phyloP scores from a whole-genome alignment of 2,113 vertebrate species.

The Ploceus nigricollis region DNA sequence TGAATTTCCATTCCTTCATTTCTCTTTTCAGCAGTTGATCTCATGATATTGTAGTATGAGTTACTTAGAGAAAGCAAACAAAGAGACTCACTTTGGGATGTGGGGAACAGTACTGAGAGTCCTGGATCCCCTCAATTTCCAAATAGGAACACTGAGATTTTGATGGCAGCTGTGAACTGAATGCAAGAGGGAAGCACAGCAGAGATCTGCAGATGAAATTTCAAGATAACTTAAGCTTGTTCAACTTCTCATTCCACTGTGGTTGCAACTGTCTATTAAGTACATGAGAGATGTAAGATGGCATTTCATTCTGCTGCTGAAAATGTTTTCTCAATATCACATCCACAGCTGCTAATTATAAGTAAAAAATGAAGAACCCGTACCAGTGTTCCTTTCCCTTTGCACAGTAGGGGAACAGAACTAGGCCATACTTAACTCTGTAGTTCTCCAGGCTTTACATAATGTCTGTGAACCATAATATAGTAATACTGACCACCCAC shows the following conservation, averaged over 20 bases:
- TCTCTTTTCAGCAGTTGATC: background rate
- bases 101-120: background rate
- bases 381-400: background rate
- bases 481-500: background rate
- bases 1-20: background rate
- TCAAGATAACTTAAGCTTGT: background rate
- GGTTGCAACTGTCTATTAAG: background rate
- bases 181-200: background rate
- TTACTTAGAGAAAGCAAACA: background rate
- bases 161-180: background rate
- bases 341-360: background rate
- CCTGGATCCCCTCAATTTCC: background rate
- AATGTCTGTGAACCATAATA: background rate
- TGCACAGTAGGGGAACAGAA: background rate
- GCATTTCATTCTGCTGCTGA: background rate
- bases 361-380: background rate
- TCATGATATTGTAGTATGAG: background rate
- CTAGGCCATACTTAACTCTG: background rate
- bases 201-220: background rate
- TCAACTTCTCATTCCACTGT: background rate
- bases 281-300: background rate
- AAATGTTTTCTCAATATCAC: background rate
- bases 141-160: background rate
- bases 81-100: background rate
- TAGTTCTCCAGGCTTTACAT: background rate